These are phyloP conservation scores for Cybosia mesomella DNA, from an alignment of 2,888 invertebrate species.

Conservation along the genomic window DNA sequence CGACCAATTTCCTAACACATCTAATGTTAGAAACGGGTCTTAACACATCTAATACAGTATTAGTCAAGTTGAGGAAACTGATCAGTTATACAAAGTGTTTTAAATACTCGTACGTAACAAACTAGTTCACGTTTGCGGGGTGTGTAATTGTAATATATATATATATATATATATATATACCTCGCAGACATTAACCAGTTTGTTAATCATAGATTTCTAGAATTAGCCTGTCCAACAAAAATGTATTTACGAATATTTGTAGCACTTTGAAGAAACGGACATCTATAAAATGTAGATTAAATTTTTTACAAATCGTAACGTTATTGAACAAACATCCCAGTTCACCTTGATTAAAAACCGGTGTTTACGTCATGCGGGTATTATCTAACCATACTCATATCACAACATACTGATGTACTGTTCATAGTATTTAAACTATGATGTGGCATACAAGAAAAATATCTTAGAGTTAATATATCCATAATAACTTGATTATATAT, in stretches of 20 bases:
- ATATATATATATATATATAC: no score
- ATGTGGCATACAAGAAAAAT: neutral
- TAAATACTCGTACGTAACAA: conserved; percentile 6
- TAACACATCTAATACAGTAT: conserved; percentile 1
- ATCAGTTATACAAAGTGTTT: conserved; percentile 4
- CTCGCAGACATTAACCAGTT: conserved; percentile 3
- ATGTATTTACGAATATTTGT: neutral
- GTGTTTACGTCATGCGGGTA: conserved; percentile 62
- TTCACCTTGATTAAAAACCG: conserved; percentile 61
- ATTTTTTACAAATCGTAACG: conserved; percentile 35
- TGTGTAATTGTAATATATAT: no score
- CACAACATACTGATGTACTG: conserved; percentile 11
- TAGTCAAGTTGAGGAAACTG: conserved; percentile 3
- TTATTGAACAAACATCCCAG: conserved; percentile 54
- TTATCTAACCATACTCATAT: conserved; percentile 53
- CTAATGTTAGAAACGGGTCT: neutral
- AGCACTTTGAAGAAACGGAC: neutral
- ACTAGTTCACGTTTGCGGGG: neutral
- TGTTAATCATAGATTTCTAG: neutral
- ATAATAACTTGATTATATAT: neutral
- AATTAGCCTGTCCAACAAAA: neutral
- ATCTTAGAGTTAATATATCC: neutral
- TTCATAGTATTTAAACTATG: neutral
- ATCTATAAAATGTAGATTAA: conserved; percentile 11
- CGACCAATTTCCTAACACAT: neutral